Conservation (phyloP, 2,888 invertebrate species). For the Pycnomerus fuliginosus region DNA sequence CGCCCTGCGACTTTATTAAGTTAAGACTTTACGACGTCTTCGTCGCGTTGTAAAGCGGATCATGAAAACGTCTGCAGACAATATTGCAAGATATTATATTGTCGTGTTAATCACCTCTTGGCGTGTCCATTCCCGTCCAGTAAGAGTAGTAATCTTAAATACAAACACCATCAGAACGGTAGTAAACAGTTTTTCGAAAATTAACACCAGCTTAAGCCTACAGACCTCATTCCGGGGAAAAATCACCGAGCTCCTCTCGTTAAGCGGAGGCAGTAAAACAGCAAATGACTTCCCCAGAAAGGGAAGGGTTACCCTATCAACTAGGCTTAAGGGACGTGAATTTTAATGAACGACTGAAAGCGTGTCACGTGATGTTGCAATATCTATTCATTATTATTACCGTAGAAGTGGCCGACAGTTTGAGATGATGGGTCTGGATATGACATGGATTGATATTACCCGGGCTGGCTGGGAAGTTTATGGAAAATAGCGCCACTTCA, state of each 20-base stretch:
- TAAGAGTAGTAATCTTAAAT: too few species aligned
- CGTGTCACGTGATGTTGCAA: slow-evolving; percentile 22
- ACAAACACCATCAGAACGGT: slow-evolving; percentile 1
- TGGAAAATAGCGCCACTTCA: slow-evolving; percentile 7
- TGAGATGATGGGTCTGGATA: slow-evolving; percentile 4
- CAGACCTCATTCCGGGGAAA: slow-evolving; percentile 3
- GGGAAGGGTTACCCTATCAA: slow-evolving; percentile 16
- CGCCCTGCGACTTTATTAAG: slow-evolving; percentile 24
- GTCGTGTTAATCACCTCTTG: slow-evolving; percentile 14
- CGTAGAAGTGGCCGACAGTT: slow-evolving; percentile 6
- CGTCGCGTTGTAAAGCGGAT: slow-evolving; percentile 10
- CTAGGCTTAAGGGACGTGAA: slow-evolving; percentile 24
- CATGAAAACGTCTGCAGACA: slow-evolving; percentile 14
- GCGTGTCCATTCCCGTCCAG: too few species aligned
- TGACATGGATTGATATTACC: slow-evolving; percentile 12
- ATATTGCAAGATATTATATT: slow-evolving; percentile 9
- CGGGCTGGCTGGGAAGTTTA: background rate
- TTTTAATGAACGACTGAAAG: slow-evolving; percentile 27
- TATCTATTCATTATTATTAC: slow-evolving; percentile 23
- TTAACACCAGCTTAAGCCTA: slow-evolving; percentile 8
- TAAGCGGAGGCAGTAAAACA: slow-evolving; percentile 17
- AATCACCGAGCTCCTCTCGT: slow-evolving; percentile 17
- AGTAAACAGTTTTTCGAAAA: slow-evolving; percentile 16
- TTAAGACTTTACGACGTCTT: slow-evolving; percentile 17
- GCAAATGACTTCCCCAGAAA: slow-evolving; percentile 16